Conservation (phyloP, 2,888 invertebrate species). For the Heteromyza rotundicornis region DNA sequence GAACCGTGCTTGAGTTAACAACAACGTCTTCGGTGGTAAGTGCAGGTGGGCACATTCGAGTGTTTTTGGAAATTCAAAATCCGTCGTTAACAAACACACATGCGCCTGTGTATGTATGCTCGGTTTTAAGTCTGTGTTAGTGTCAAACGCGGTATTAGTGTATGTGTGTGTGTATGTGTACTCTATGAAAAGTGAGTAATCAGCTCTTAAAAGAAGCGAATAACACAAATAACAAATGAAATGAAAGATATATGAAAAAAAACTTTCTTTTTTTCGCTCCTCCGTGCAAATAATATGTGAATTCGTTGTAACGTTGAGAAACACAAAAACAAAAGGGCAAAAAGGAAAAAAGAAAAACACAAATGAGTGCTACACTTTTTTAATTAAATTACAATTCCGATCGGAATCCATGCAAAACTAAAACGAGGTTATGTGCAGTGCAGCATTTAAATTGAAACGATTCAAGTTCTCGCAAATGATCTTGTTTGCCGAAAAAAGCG, state of each 20-base stretch:
- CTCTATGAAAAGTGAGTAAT: slow-evolving; percentile 56
- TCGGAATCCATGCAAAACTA: background rate
- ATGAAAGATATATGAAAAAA: slow-evolving; percentile 17
- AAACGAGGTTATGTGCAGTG: slow-evolving; percentile 11
- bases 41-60: no score
- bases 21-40: slow-evolving; percentile 30
- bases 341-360: slow-evolving; percentile 37
- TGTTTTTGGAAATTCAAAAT: slow-evolving; percentile 1
- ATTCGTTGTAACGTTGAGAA: background rate
- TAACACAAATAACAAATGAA: slow-evolving; percentile 19
- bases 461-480: no score
- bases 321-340: slow-evolving; percentile 26
- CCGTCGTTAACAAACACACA: background rate
- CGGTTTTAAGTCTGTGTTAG: background rate
- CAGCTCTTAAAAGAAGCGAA: slow-evolving; percentile 10
- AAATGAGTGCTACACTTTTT: slow-evolving; percentile 23
- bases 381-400: slow-evolving; percentile 10
- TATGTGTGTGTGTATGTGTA: slow-evolving; percentile 35
- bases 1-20: slow-evolving; percentile 38
- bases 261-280: slow-evolving; percentile 29
- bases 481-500: no score
- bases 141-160: background rate
- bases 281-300: slow-evolving; percentile 12
- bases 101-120: background rate
- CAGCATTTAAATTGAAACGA: slow-evolving; percentile 1